Base-by-base conservation (phyloP, 2,797 vertebrate species). In the Acipenser ruthenus region DNA sequence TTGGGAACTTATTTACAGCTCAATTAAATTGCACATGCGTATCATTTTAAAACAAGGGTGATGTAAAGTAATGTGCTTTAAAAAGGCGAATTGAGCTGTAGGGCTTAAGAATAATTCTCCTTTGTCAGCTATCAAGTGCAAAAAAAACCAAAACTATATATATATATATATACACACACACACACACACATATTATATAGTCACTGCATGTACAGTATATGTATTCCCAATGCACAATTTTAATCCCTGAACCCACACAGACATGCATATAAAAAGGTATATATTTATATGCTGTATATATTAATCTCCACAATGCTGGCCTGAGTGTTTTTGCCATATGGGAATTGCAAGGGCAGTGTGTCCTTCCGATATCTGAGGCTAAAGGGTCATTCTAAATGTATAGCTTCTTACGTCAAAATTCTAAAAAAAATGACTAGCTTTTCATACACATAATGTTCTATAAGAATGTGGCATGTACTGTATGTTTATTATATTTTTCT, bases 361-460 rank as follows among this genome's bases (percentile, higher is more conserved):
- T 82, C 84, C 83, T 84, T 83, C 82, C 81, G 79, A 76, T 79
- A 74, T 79, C 82, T 79, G 80, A 75, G 55, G 75, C 82, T 74
- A 80, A 84, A 83, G 83, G 89, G 89, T 90, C 87, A 88, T 76
- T 80, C 77, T 81, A 79, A 70, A 75, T 88, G 84, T 87, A 87
- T 85, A 82, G 84, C 79, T 65, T 72, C 56, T 62, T 71, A 62
- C 60, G 67, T 67, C 69, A 70, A 63, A 67, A 67, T 37, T 3
- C 23, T 37, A 37, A 37, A 37, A 37, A 1, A 37, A 37, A 37
- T 37, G 23, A 37, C 23, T 37, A 37, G 23, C 23, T 37, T 37
- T 37, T 0, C 23, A 37, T 37, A 4, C 23, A 37, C 23, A 37
- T 37, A 37, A 37, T 37, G 23, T 37, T 1, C 23, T 37, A 37